Conservation (phyloP, 2,888 invertebrate species). For the Slavum lentiscoides region DNA sequence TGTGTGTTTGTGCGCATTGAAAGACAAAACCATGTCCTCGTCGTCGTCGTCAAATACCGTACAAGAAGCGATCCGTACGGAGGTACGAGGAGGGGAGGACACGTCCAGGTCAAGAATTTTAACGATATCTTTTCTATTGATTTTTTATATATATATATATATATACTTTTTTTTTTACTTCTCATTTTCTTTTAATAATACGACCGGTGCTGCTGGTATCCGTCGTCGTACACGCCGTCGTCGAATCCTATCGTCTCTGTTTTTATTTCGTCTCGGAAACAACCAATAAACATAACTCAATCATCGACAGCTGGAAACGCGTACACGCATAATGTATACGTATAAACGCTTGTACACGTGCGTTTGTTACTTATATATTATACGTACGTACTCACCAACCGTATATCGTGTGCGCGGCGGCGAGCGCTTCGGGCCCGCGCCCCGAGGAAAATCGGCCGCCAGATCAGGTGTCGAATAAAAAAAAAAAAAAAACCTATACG, state of each 20-base stretch:
- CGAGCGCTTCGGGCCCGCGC: too few relatives aligned
- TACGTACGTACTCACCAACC: too few relatives aligned
- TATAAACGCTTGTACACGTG: too few relatives aligned
- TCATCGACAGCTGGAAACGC: slow-evolving; percentile 30
- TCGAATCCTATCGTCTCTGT: too few relatives aligned
- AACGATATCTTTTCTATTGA: slow-evolving; percentile 37
- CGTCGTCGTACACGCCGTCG: slow-evolving; percentile 8
- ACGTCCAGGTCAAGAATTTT: slow-evolving; percentile 51
- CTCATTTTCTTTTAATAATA: background rate
- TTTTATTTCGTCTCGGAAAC: slow-evolving; percentile 37
- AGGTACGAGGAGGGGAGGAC: background rate
- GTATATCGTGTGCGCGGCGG: too few relatives aligned
- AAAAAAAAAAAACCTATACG: too few relatives aligned
- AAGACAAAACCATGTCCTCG: background rate
- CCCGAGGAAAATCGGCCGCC: too few relatives aligned
- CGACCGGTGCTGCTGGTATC: background rate
- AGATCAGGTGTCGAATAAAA: too few relatives aligned
- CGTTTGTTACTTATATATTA: too few relatives aligned
- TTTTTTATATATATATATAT: background rate
- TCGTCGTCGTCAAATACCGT: background rate
- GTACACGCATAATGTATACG: background rate
- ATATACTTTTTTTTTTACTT: background rate
- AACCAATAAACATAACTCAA: slow-evolving; percentile 46
- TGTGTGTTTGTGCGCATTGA: background rate
- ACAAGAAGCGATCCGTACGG: background rate